Conservation (phyloP, 2,888 invertebrate genomes). For the Mycogona germanica region DNA sequence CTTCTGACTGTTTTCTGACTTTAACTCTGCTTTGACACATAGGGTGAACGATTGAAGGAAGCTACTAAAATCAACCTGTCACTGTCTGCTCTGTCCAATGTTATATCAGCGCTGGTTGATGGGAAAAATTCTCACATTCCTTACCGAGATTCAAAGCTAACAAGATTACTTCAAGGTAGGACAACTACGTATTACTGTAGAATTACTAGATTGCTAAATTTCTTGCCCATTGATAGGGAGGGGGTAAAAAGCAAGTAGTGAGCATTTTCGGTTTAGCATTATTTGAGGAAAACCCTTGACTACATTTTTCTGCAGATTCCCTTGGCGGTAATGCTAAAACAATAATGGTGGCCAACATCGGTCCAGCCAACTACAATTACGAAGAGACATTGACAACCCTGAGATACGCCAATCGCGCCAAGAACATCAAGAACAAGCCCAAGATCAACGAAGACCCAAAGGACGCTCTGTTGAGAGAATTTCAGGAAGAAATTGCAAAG, state of each 20-base stretch:
- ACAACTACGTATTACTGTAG: too few relatives aligned
- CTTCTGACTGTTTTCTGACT: too few relatives aligned
- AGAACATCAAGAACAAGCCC: conserved; percentile 97
- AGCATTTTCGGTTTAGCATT: neutral
- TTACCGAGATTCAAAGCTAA: conserved; percentile 94
- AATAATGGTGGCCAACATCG: conserved; percentile 98
- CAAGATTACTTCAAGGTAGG: conserved; percentile 68
- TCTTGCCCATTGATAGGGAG: too few relatives aligned
- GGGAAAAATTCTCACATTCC: conserved; percentile 87
- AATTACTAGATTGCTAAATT: too few relatives aligned
- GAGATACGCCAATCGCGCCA: conserved; percentile 86
- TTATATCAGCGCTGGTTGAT: conserved; percentile 88
- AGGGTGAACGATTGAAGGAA: conserved; percentile 81
- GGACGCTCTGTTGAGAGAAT: conserved; percentile 88
- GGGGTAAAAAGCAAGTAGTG: too few relatives aligned
- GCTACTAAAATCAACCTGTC: conserved; percentile 96
- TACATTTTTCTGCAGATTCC: conserved; percentile 50
- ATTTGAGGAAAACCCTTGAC: neutral
- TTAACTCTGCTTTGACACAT: too few relatives aligned
- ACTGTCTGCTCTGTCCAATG: conserved; percentile 93
- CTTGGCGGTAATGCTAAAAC: conserved; percentile 98
- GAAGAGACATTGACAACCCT: conserved; percentile 96
- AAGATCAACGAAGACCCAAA: conserved; percentile 98
- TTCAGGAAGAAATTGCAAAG: conserved; percentile 85
- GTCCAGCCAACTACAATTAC: conserved; percentile 94